phyloP scores from a whole-genome alignment of 2,797 vertebrate genomes.

The Hybognathus amarus region DNA sequence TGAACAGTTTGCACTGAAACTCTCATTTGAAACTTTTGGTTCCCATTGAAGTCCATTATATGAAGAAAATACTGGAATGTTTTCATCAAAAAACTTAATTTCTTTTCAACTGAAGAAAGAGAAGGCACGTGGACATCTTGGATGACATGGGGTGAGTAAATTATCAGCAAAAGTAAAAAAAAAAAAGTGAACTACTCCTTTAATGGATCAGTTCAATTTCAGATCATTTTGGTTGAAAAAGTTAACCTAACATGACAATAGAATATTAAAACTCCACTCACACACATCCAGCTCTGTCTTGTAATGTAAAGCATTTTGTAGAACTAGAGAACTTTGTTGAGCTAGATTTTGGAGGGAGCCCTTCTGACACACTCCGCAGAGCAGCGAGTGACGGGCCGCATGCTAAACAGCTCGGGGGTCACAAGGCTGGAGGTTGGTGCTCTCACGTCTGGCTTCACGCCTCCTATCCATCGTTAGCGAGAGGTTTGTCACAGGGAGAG shows the following conservation, averaged over 20 bases:
- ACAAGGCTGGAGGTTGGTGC: slow-evolving; percentile 1
- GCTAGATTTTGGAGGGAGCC: not conserved
- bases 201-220: not conserved
- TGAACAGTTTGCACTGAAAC: no score
- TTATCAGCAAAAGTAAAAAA: no score
- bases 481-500: slow-evolving; percentile 42
- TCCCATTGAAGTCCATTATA: no score
- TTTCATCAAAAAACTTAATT: no score
- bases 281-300: not conserved
- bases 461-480: slow-evolving; percentile 62
- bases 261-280: not conserved
- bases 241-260: not conserved
- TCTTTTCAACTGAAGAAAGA: no score
- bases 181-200: not conserved
- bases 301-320: not conserved
- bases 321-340: not conserved
- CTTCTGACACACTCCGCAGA: slow-evolving; percentile 7
- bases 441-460: slow-evolving; percentile 38
- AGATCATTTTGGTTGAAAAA: not conserved
- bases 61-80: no score
- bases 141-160: no score
- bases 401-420: slow-evolving; percentile 23
- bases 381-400: slow-evolving; percentile 2
- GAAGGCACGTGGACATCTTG: no score
- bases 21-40: no score